Evolutionary conservation across 2,797 vertebrate species (phyloP), one percentile per base, ranked within the genome.

Genomic region (Darevskia mixta): DNA sequence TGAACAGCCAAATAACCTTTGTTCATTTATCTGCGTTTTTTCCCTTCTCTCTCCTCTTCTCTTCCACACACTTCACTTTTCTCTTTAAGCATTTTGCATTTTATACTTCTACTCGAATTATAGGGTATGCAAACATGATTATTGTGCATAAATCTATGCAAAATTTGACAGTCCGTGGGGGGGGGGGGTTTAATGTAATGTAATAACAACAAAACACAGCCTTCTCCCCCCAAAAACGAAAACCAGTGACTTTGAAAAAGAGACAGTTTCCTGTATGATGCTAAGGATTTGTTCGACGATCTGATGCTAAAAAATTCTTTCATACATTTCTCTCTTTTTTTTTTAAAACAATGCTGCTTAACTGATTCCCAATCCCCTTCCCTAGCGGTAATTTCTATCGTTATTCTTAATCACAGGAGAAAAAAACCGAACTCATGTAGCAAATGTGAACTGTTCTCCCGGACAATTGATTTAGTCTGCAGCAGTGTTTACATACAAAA

Each of bases 401-500:
- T 92, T 92, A 94, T 95, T 93, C 85, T n/a, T 84, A 91, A 87
- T 83, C 87, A 93, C 91, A 91, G 90, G 94, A 41, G 2, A 6
- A 13, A 92, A 96, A 94, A 82, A 17, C 82, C 91, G 91, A 96
- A 93, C 93, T 93, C 91, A 89, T 93, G 89, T 92, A 94, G 92
- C 93, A 95, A 64, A 94, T 95, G 95, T 92, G 94, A 94, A 61
- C 91, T 93, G 93, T 96, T 96, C 95, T 94, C 87, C 86, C 85
- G 95, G 93, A 96, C 96, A 95, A 95, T 96, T 95, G 90, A 92
- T 94, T 94, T 84, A 95, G 88, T 77, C 93, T 90, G 49, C 49
- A 4, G 49, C 13, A 55, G 84, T 95, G 95, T 96, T 96, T 96
- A 95, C 9, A 4, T 92, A 91, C 94, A 96, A 91, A 94, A 96